Base-by-base conservation (phyloP, 2,888 invertebrate species). In the Myathropa florea region DNA sequence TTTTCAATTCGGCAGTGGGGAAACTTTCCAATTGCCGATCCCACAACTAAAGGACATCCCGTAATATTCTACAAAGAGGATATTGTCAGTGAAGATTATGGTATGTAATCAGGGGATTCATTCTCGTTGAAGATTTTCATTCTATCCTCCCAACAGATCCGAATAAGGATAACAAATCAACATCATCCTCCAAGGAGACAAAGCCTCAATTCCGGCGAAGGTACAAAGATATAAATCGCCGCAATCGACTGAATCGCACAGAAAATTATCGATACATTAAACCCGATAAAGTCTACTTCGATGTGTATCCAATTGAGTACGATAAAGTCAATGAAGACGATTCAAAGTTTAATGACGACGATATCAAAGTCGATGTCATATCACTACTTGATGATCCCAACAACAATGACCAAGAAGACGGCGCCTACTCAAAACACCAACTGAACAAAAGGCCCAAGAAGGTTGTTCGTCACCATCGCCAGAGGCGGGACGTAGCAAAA, bases 41-140 rank as follows among this genome's bases (percentile, higher is more conserved):
- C 75, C 73, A 72, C 78, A 71, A 78, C 85, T 39, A 90, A 91
- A 83, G 89, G 90, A 83, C 92, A 92, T 88, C 92, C 92, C 7
- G 89, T 91, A 82, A 89, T 92, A 55, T 91, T 90, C 89, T 92
- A 92, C 86, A 92, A 92, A 70, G 92, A 92, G 88, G 92, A 92
- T 83, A 91, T 91, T 85, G 92, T 92, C 67, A 91, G 73, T 73
- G 92, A 91, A 82, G 91, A 92, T 88, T 92, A 90, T 88, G 91
- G 92, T 91, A 77, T 88, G 89, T 30, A 70, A 46, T 46, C 21
- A 30, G n/a, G 46, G 60, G 39, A 65, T 65, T 71, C 53, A 65
- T 18, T 61, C 18, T 1, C 7, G 7, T 7, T 7, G 7, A 46
- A 46, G 39, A 76, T 71, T 55, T 59, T 57, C 23, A 23, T 53